A percentile compares a stretch with the other conserved stretches of the same genome.
Conservation (phyloP, 2,113 vertebrate species). For the Scatophagus argus region DNA sequence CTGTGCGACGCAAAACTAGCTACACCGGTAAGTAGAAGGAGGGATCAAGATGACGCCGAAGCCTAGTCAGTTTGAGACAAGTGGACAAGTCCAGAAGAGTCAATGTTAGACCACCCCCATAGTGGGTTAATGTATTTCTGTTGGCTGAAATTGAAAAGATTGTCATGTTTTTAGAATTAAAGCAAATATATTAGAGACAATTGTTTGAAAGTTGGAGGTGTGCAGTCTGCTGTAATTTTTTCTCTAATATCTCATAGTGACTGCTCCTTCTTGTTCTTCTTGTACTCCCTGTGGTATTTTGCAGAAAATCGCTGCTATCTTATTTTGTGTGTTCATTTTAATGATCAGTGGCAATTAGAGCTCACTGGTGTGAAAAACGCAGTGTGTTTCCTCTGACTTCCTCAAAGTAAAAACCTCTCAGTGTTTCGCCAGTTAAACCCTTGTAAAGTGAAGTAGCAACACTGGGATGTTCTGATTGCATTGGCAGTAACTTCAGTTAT, state of each 20-base stretch:
- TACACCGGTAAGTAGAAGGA: constrained; percentile 88
- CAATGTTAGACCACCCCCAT: background rate
- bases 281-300: background rate
- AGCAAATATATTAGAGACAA: background rate
- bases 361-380: background rate
- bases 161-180: background rate
- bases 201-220: background rate
- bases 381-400: background rate
- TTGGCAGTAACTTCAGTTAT: background rate
- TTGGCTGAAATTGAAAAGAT: background rate
- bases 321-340: background rate
- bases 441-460: background rate
- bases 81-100: background rate
- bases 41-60: background rate
- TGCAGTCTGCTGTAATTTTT: background rate
- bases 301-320: background rate
- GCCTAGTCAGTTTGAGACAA: background rate
- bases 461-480: background rate
- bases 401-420: background rate
- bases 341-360: background rate
- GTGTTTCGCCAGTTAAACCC: background rate
- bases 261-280: background rate
- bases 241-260: background rate
- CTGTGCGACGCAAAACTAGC: constrained; percentile 94
- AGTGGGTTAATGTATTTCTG: background rate